Evolutionary conservation across 1,140 invertebrate species (phyloP).

Genomic region (Hycleus phaleratus): DNA sequence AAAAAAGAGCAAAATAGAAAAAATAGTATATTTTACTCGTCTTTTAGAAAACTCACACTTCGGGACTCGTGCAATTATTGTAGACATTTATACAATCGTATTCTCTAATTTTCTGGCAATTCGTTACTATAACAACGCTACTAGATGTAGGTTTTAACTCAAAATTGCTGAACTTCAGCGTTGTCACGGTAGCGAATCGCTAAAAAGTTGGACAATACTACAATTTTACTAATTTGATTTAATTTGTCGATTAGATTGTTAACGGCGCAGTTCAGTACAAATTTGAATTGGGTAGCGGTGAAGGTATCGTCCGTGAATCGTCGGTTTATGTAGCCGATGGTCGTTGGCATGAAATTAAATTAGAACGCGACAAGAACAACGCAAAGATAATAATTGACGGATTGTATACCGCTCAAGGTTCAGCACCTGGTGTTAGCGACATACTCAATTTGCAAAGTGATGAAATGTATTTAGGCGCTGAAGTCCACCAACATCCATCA

Average conservation of each 20-base stretch:
- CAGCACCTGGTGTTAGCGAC: slow-evolving; percentile 73
- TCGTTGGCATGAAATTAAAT: slow-evolving; percentile 77
- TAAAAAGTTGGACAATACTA: too few relatives aligned
- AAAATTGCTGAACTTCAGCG: too few relatives aligned
- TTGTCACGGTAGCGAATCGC: too few relatives aligned
- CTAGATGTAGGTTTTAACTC: too few relatives aligned
- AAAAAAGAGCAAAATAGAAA: too few relatives aligned
- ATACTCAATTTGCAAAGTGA: slow-evolving; percentile 80
- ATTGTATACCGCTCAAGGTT: slow-evolving; percentile 66
- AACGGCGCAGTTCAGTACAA: slow-evolving; percentile 80
- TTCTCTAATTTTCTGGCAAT: background rate
- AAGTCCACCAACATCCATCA: slow-evolving; percentile 65
- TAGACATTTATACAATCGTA: too few relatives aligned
- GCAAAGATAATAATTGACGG: slow-evolving; percentile 74
- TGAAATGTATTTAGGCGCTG: slow-evolving; percentile 77
- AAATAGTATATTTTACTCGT: too few relatives aligned
- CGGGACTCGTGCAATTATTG: too few relatives aligned
- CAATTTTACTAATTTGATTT: too few relatives aligned
- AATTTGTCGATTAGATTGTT: slow-evolving; percentile 45
- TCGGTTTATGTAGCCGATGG: slow-evolving; percentile 75
- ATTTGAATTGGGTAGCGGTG: slow-evolving; percentile 87
- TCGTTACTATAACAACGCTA: too few relatives aligned
- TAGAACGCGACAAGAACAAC: slow-evolving; percentile 72
- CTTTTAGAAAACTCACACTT: too few relatives aligned
- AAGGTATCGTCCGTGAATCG: slow-evolving; percentile 71